Conservation (phyloP, 2,113 vertebrate species). For the Pongo abelii region DNA sequence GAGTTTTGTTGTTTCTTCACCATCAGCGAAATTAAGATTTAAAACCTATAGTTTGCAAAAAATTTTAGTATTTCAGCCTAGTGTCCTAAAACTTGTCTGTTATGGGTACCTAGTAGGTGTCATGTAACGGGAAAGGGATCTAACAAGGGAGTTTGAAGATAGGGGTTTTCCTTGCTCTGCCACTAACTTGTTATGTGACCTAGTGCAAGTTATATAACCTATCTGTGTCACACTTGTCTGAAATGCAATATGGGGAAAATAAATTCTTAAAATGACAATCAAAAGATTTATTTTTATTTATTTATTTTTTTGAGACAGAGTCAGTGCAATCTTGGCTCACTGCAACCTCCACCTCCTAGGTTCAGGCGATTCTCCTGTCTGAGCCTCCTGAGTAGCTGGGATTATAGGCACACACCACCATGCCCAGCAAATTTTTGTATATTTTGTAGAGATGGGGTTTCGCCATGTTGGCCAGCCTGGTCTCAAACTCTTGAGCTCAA, state of each 20-base stretch:
- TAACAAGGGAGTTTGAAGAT: neutral
- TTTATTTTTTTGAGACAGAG: too few relatives aligned
- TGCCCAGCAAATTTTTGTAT: too few relatives aligned
- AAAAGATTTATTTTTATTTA: neutral
- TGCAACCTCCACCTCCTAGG: too few relatives aligned
- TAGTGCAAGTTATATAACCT: neutral
- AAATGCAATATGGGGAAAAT: neutral
- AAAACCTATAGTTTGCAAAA: constrained; percentile 52
- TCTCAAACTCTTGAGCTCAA: too few relatives aligned
- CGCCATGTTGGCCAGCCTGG: too few relatives aligned
- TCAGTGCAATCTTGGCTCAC: too few relatives aligned
- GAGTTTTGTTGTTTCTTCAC: neutral
- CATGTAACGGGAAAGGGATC: neutral
- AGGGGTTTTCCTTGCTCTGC: neutral
- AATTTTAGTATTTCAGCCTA: constrained; percentile 32
- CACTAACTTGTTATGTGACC: neutral
- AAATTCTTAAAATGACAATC: neutral
- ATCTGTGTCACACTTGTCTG: neutral
- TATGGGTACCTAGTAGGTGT: neutral
- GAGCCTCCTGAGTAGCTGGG: too few relatives aligned
- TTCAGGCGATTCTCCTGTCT: too few relatives aligned
- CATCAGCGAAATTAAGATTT: constrained; percentile 59
- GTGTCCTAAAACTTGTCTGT: neutral
- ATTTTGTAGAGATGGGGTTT: too few relatives aligned
- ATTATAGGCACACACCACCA: too few relatives aligned